phyloP scores from a whole-genome alignment of 2,888 invertebrate genomes.

The Erebia ligea region DNA sequence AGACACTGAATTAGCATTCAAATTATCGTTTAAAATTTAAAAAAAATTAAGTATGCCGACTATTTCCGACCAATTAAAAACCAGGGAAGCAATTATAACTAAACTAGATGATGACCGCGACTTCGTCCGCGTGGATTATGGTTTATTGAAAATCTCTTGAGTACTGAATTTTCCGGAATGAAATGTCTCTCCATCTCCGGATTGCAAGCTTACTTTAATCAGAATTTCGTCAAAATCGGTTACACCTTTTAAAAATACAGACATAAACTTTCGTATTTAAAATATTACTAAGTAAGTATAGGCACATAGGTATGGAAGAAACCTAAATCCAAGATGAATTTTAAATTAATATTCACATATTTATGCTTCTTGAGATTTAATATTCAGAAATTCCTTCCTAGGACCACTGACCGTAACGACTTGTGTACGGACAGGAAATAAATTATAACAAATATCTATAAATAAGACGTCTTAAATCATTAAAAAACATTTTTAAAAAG shows the following conservation, averaged over 20 bases:
- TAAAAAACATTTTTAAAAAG: no score
- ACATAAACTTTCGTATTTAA: neutral
- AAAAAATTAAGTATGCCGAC: neutral
- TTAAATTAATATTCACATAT: conserved; percentile 27
- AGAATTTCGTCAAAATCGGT: no score
- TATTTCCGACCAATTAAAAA: neutral
- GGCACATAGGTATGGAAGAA: neutral
- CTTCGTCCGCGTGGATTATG: no score
- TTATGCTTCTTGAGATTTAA: conserved; percentile 28
- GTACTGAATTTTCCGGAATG: no score
- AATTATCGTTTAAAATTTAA: neutral
- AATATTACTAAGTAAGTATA: neutral
- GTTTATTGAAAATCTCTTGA: no score
- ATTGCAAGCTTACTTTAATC: no score
- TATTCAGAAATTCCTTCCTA: conserved; percentile 30
- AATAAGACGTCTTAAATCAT: neutral
- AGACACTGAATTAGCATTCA: neutral
- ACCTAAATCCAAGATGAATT: neutral
- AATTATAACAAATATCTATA: neutral
- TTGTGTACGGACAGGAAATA: conserved; percentile 22
- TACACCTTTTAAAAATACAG: no score
- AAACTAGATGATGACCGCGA: no score
- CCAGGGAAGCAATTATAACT: neutral
- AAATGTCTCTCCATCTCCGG: no score
- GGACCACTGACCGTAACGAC: conserved; percentile 25